These are phyloP conservation scores for Austrolebias charrua DNA, from an alignment of 2,797 vertebrate genomes.

Conservation along the genomic window DNA sequence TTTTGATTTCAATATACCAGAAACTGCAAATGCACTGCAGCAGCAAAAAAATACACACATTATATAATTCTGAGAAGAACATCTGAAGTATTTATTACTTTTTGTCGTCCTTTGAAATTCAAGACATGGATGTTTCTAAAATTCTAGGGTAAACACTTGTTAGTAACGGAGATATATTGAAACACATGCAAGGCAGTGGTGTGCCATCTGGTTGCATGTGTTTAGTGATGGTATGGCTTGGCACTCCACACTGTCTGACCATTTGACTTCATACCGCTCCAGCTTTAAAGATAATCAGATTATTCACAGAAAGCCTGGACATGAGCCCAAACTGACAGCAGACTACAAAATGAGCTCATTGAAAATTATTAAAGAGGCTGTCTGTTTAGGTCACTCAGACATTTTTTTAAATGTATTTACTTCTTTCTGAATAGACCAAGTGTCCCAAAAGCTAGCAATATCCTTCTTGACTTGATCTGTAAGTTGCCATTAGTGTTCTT, in stretches of 20 bases:
- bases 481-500: no score
- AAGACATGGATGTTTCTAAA: neutral
- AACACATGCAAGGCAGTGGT: slow-evolving; percentile 32
- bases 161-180: slow-evolving; percentile 17
- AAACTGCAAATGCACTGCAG: slow-evolving; percentile 22
- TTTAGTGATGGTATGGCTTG: slow-evolving; percentile 50
- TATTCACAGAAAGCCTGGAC: slow-evolving; percentile 46
- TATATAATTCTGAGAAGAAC: neutral
- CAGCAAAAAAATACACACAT: slow-evolving; percentile 2
- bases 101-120: slow-evolving; percentile 17
- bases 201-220: slow-evolving; percentile 54
- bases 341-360: slow-evolving; percentile 30
- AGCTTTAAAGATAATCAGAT: slow-evolving; percentile 57
- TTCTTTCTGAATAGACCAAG: neutral
- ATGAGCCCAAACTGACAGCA: slow-evolving; percentile 44
- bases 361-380: slow-evolving; percentile 24
- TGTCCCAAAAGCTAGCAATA: neutral
- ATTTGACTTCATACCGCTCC: slow-evolving; percentile 27
- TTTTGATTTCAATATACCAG: slow-evolving; percentile 46
- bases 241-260: slow-evolving; percentile 51
- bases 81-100: slow-evolving; percentile 4
- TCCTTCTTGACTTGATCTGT: no score
- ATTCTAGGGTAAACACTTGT: slow-evolving; percentile 14
- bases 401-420: neutral
- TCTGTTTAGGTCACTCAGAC: slow-evolving; percentile 49